A percentile compares a stretch with the other conserved stretches of the same genome.
Conservation (phyloP, 1,140 invertebrate genomes). For the Heliconius hermathena region DNA sequence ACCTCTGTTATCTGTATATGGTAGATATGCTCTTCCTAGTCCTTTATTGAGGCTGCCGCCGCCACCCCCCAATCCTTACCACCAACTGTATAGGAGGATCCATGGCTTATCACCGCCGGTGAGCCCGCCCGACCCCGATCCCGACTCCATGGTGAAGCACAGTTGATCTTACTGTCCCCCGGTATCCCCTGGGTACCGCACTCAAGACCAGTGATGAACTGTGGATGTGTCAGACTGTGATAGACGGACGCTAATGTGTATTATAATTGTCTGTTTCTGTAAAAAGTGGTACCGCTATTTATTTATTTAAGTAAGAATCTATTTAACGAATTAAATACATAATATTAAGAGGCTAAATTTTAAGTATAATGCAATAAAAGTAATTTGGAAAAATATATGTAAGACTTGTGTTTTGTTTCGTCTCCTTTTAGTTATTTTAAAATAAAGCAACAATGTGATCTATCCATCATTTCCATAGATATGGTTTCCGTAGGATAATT, state of each 20-base stretch:
- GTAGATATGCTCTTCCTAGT: slow-evolving; percentile 80
- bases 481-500: too few species aligned
- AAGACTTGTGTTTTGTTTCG: neutral
- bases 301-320: slow-evolving; percentile 74
- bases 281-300: slow-evolving; percentile 72
- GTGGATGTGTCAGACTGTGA: slow-evolving; percentile 65
- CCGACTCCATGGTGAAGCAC: slow-evolving; percentile 73
- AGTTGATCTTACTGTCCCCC: slow-evolving; percentile 62
- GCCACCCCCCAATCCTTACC: slow-evolving; percentile 71
- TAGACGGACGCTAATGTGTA: slow-evolving; percentile 58
- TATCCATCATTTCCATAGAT: too few species aligned
- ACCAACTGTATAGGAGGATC: slow-evolving; percentile 68
- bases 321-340: slow-evolving; percentile 68
- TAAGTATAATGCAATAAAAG: slow-evolving; percentile 68
- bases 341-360: slow-evolving; percentile 65
- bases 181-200: slow-evolving; percentile 46
- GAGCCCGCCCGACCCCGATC: slow-evolving; percentile 71
- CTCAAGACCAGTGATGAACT: slow-evolving; percentile 43
- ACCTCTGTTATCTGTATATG: slow-evolving; percentile 82
- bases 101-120: slow-evolving; percentile 57
- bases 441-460: neutral
- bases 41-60: slow-evolving; percentile 80
- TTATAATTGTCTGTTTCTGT: slow-evolving; percentile 57
- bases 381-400: slow-evolving; percentile 23
- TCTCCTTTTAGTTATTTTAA: neutral